These are phyloP conservation scores for Apodemia hepburni DNA, from an alignment of 2,888 invertebrate species.

Conservation along the genomic window DNA sequence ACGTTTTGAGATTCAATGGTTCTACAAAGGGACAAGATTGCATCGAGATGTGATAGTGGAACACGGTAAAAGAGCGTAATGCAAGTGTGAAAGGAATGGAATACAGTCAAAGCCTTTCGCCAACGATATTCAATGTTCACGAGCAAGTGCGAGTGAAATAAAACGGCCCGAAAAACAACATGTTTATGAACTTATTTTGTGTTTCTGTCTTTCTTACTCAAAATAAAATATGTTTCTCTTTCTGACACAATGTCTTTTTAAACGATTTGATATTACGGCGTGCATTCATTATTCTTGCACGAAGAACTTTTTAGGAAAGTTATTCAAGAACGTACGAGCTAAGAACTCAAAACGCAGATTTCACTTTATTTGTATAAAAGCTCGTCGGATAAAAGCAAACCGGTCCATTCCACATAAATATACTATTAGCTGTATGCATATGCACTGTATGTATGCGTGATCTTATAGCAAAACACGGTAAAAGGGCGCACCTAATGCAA, in stretches of 20 bases:
- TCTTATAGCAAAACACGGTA: too few species aligned
- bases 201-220: background rate
- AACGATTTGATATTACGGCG: background rate
- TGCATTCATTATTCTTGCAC: background rate
- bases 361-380: background rate
- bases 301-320: background rate
- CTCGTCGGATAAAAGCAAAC: too few species aligned
- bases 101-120: background rate
- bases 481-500: too few species aligned
- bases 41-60: conserved; percentile 28
- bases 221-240: background rate
- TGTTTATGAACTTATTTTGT: background rate
- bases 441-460: too few species aligned
- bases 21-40: conserved; percentile 13
- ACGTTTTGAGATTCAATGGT: conserved; percentile 3
- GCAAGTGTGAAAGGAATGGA: conserved; percentile 43
- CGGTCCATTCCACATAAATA: too few species aligned
- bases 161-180: background rate
- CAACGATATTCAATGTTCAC: background rate
- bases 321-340: background rate
- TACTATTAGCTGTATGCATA: too few species aligned
- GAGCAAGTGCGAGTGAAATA: background rate
- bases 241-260: background rate
- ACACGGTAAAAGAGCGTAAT: conserved; percentile 29
- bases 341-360: background rate